Conservation (phyloP, 92 coral and sea anemone genomes). For the Epizoanthus fatuus region DNA sequence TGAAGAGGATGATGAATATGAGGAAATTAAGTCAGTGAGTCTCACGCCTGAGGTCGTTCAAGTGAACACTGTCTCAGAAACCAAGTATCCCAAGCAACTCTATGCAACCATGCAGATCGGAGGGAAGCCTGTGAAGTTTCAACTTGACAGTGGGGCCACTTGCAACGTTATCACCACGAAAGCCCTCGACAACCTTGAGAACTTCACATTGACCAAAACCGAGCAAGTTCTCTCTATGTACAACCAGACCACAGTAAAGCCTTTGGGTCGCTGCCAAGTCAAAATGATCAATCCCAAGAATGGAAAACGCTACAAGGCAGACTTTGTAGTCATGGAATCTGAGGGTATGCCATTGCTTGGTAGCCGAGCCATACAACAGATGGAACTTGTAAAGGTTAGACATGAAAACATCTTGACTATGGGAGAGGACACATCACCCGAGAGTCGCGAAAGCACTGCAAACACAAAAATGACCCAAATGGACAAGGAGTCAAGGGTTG, state of each 20-base stretch:
- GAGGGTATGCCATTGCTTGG: constrained; percentile 32
- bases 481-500: background rate
- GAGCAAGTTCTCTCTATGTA: constrained; percentile 31
- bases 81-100: constrained; percentile 16
- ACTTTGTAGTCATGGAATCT: constrained; percentile 24
- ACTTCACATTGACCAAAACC: background rate
- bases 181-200: constrained; percentile 5
- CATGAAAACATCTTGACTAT: constrained; percentile 39
- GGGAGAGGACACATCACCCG: constrained; percentile 20
- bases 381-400: constrained; percentile 24
- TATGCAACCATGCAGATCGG: constrained; percentile 36
- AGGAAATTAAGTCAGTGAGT: constrained; percentile 19
- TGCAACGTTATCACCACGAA: constrained; percentile 28
- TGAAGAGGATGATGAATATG: background rate
- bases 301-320: constrained; percentile 18
- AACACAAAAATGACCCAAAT: background rate
- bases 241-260: constrained; percentile 23
- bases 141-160: constrained; percentile 46
- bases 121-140: constrained; percentile 33
- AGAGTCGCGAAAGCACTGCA: constrained; percentile 3
- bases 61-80: constrained; percentile 25
- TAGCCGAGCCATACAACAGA: constrained; percentile 26
- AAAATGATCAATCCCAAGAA: constrained; percentile 21
- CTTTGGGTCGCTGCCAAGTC: constrained; percentile 31
- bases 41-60: constrained; percentile 23